These are phyloP conservation scores for Nudaria mundana DNA, from an alignment of 2,888 invertebrate genomes.

Conservation along the genomic window DNA sequence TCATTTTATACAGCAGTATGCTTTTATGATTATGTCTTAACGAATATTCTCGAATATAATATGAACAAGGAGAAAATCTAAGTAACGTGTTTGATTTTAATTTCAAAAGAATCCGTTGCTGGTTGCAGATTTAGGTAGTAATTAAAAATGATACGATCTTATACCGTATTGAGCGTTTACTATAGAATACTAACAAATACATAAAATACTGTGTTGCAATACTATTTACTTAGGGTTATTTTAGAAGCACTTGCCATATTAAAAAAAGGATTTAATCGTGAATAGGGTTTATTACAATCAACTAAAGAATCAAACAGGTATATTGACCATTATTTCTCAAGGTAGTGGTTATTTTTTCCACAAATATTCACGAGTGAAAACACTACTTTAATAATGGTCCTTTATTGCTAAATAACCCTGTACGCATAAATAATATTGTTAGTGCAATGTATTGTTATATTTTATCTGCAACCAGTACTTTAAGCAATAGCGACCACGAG, in stretches of 20 bases:
- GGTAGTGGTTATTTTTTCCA: too few species aligned
- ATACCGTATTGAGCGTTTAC: not conserved
- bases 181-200: too few species aligned
- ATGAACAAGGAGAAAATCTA: conserved; percentile 36
- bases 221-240: too few species aligned
- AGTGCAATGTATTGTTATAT: not conserved
- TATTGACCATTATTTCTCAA: too few species aligned
- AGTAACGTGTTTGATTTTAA: conserved; percentile 31
- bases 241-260: too few species aligned
- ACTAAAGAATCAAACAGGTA: too few species aligned
- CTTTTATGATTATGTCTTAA: conserved; percentile 22
- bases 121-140: conserved; percentile 35
- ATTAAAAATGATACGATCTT: not conserved
- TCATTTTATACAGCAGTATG: conserved; percentile 59
- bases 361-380: too few species aligned
- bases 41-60: conserved; percentile 36
- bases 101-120: conserved; percentile 18
- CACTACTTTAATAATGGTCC: not conserved
- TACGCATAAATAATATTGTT: not conserved
- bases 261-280: too few species aligned
- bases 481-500: conserved; percentile 57
- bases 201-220: too few species aligned
- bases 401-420: not conserved
- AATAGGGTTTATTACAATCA: too few species aligned
- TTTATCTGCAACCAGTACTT: conserved; percentile 39